These are phyloP conservation scores for Cosmia pyralina DNA, from an alignment of 2,888 invertebrate genomes.

Conservation along the genomic window DNA sequence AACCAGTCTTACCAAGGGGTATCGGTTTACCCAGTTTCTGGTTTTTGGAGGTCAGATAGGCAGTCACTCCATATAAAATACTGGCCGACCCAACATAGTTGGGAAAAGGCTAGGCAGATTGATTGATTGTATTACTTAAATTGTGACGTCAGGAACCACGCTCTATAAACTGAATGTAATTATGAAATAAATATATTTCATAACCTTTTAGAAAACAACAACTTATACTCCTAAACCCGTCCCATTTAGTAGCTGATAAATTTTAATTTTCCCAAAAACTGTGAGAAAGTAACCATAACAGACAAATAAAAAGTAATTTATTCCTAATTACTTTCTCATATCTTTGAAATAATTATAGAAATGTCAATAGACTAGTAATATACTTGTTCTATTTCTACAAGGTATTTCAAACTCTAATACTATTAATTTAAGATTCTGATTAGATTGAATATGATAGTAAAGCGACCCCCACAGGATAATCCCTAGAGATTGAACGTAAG, in stretches of 20 bases:
- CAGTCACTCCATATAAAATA: too few relatives aligned
- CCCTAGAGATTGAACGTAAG: conserved; percentile 71
- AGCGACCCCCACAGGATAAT: conserved; percentile 73
- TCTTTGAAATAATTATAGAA: conserved; percentile 32
- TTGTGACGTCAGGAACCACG: not conserved
- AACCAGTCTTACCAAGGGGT: too few relatives aligned
- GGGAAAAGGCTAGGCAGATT: too few relatives aligned
- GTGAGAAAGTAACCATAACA: conserved; percentile 40
- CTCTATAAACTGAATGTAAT: not conserved
- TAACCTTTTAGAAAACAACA: conserved; percentile 1
- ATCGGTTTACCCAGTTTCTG: too few relatives aligned
- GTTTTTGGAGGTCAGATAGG: too few relatives aligned
- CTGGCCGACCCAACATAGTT: too few relatives aligned
- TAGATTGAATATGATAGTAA: conserved; percentile 15
- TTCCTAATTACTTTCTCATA: conserved; percentile 42
- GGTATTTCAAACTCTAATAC: conserved; percentile 12
- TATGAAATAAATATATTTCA: not conserved
- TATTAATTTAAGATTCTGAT: conserved; percentile 5
- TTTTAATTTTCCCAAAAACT: conserved; percentile 32
- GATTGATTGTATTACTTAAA: not conserved
- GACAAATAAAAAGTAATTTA: conserved; percentile 39
- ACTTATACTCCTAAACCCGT: conserved; percentile 10
- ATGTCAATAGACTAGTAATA: conserved; percentile 57
- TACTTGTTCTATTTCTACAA: conserved; percentile 9
- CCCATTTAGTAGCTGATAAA: conserved; percentile 28